These are phyloP conservation scores for Agrotis exclamationis DNA, from an alignment of 2,888 invertebrate species.

Conservation along the genomic window DNA sequence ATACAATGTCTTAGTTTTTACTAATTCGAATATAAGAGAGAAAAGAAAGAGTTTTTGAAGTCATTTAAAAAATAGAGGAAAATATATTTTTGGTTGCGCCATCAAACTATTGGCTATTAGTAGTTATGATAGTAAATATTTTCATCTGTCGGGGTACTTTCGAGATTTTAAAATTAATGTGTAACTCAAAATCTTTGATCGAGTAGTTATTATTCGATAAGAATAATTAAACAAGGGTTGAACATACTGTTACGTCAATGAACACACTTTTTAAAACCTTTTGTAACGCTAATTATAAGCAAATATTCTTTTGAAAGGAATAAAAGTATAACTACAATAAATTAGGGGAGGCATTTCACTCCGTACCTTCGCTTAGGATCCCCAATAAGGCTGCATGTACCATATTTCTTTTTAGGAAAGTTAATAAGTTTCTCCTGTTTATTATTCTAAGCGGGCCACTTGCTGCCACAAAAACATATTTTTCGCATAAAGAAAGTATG, in stretches of 20 bases:
- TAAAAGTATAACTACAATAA: slow-evolving; percentile 63
- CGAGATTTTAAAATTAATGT: no score
- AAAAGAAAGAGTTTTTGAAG: no score
- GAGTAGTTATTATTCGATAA: background rate
- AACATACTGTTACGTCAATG: slow-evolving; percentile 3
- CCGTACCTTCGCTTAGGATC: slow-evolving; percentile 60
- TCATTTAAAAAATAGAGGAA: no score
- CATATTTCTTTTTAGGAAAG: slow-evolving; percentile 75
- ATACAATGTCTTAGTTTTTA: background rate
- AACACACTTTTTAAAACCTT: slow-evolving; percentile 25
- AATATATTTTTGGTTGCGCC: no score
- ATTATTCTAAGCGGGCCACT: slow-evolving; percentile 76
- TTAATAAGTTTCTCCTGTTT: slow-evolving; percentile 81
- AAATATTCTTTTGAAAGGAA: slow-evolving; percentile 43
- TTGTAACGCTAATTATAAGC: slow-evolving; percentile 36
- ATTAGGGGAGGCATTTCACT: slow-evolving; percentile 68
- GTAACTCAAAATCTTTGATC: background rate
- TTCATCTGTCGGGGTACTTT: no score
- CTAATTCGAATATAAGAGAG: no score
- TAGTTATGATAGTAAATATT: no score
- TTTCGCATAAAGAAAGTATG: slow-evolving; percentile 85
- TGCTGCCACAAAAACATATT: slow-evolving; percentile 79
- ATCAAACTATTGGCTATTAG: no score
- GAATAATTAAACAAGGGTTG: background rate
- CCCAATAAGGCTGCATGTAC: slow-evolving; percentile 67